These are phyloP conservation scores for Alouatta palliata DNA, from an alignment of 2,113 vertebrate species.

Conservation along the genomic window DNA sequence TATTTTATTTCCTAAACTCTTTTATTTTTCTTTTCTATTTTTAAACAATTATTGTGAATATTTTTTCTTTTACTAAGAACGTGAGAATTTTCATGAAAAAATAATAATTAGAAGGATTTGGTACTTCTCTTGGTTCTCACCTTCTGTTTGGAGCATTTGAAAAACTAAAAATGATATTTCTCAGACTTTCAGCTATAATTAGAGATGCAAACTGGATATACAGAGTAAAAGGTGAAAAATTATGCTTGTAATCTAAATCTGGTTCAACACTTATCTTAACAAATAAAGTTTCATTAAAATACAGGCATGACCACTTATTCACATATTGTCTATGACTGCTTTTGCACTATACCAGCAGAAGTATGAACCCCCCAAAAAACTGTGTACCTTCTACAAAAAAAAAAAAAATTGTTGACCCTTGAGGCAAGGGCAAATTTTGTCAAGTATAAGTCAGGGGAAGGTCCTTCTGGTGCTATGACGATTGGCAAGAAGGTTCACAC, in stretches of 20 bases:
- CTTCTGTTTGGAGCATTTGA: not conserved
- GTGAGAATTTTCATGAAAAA: not conserved
- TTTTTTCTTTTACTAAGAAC: not conserved
- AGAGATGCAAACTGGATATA: not conserved
- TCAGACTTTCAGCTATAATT: not conserved
- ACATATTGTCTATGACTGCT: fast-evolving
- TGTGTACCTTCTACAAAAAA: not conserved
- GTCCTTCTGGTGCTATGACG: not conserved
- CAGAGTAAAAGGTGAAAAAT: not conserved
- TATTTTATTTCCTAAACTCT: not conserved
- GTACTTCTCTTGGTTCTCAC: not conserved
- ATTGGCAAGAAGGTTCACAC: not conserved
- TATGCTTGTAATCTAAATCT: not conserved
- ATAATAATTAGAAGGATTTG: not conserved
- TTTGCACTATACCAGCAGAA: not conserved
- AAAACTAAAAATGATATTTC: not conserved
- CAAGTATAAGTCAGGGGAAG: not conserved
- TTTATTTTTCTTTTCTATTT: not conserved
- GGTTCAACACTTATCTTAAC: not conserved
- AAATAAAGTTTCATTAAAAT: not conserved
- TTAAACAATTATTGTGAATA: not conserved
- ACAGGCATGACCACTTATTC: not conserved
- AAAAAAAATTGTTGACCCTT: not conserved
- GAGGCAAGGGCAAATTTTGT: not conserved
- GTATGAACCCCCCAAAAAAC: not conserved